Evolutionary conservation across 2,888 invertebrate genomes (phyloP).

Genomic region (Eupelmus urozonus): DNA sequence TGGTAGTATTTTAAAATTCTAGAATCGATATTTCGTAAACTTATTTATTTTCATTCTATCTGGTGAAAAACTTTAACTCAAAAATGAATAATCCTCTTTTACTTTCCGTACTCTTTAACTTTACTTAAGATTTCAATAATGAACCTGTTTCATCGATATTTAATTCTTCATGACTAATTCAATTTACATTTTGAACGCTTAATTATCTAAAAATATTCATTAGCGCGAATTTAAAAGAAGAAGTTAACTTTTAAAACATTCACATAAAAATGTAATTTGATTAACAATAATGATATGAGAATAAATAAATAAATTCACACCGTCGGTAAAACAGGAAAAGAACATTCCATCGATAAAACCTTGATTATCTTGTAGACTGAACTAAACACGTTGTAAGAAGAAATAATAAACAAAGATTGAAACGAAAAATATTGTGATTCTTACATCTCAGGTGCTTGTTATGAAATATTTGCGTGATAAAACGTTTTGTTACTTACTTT

Average conservation of each 20-base stretch:
- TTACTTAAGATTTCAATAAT: no score
- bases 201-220: not conserved
- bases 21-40: no score
- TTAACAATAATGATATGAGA: no score
- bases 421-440: slow-evolving; percentile 37
- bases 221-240: not conserved
- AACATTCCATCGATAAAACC: slow-evolving; percentile 38
- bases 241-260: not conserved
- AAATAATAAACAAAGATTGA: slow-evolving; percentile 23
- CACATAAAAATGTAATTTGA: not conserved
- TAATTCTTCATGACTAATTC: no score
- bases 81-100: no score
- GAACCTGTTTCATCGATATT: no score
- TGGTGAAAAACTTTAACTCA: no score
- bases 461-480: not conserved
- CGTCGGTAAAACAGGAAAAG: slow-evolving; percentile 23
- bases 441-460: slow-evolving; percentile 35
- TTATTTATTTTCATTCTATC: no score
- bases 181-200: no score
- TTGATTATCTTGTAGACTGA: not conserved
- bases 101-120: no score
- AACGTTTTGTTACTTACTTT: not conserved
- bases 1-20: no score
- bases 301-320: not conserved
- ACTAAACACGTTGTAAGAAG: not conserved